phyloP scores from a whole-genome alignment of 1,140 invertebrate genomes.

The Helicoverpa armigera region DNA sequence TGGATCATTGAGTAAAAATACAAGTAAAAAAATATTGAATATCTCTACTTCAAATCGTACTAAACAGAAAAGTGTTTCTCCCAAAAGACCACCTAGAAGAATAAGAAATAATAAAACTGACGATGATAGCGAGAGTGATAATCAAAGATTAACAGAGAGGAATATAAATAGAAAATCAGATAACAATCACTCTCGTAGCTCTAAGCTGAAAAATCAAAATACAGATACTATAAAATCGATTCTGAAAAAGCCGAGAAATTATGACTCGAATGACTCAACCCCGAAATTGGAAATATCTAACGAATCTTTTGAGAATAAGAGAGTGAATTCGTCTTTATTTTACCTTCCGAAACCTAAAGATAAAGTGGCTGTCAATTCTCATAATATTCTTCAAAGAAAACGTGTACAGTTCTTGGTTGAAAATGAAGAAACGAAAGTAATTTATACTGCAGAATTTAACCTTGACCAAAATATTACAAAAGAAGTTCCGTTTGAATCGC shows the following conservation, averaged over 20 bases:
- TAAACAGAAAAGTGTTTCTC: conserved; percentile 82
- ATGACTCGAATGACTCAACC: conserved; percentile 64
- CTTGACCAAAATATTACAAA: conserved; percentile 69
- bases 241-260: conserved; percentile 88
- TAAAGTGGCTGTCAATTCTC: conserved; percentile 63
- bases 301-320: conserved; percentile 73
- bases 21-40: conserved; percentile 71
- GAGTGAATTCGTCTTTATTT: conserved; percentile 87
- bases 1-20: conserved; percentile 71
- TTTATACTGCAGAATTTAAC: conserved; percentile 81
- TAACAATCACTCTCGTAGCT: conserved; percentile 54
- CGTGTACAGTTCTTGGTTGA: conserved; percentile 88
- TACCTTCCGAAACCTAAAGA: conserved; percentile 88
- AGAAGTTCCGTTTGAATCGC: conserved; percentile 48
- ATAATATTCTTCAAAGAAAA: conserved; percentile 84
- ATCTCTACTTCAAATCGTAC: conserved; percentile 71
- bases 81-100: conserved; percentile 81
- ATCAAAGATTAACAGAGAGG: conserved; percentile 75
- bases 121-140: conserved; percentile 83
- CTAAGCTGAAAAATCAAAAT: conserved; percentile 76
- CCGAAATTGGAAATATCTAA: conserved; percentile 69
- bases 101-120: conserved; percentile 78
- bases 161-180: conserved; percentile 67
- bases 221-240: conserved; percentile 89
- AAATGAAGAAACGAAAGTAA: conserved; percentile 85